Conservation (phyloP, 1,140 invertebrate species). For the Leptinotarsa defecta region DNA sequence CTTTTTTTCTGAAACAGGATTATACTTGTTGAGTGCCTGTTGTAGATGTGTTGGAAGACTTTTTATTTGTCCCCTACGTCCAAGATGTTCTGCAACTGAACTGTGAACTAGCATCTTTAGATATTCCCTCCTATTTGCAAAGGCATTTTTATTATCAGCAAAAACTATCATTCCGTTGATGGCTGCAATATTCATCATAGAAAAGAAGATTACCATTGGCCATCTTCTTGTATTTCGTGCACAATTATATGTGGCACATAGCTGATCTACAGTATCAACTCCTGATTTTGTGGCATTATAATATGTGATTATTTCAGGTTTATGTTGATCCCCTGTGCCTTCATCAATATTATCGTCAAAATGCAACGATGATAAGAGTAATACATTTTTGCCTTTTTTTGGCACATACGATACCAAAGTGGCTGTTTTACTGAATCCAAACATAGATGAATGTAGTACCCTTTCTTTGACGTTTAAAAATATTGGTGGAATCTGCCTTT, state of each 20-base stretch:
- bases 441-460: conserved; percentile 27
- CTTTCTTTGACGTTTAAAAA: conserved; percentile 16
- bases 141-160: conserved; percentile 12
- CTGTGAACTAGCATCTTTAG: conserved; percentile 15
- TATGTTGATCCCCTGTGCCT: conserved; percentile 12
- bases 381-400: conserved; percentile 45
- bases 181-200: conserved; percentile 46
- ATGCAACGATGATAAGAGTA: conserved; percentile 49
- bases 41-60: no score
- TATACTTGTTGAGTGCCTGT: no score
- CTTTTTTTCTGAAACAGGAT: no score
- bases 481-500: conserved; percentile 20
- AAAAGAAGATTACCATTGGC: conserved; percentile 54
- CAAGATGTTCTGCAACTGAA: neutral
- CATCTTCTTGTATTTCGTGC: conserved; percentile 48
- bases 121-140: conserved; percentile 16
- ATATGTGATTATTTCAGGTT: conserved; percentile 54
- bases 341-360: conserved; percentile 39
- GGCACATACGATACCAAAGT: conserved; percentile 46
- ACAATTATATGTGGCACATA: no score
- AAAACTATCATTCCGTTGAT: conserved; percentile 34
- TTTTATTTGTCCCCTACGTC: no score
- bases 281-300: conserved; percentile 58
- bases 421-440: conserved; percentile 29
- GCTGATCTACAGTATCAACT: conserved; percentile 51